Percentiles rank a stretch among this genome's conserved stretches.
phyloP scores from a whole-genome alignment of 92 coral and sea anemone genomes.

The Pocillopora meandrina region DNA sequence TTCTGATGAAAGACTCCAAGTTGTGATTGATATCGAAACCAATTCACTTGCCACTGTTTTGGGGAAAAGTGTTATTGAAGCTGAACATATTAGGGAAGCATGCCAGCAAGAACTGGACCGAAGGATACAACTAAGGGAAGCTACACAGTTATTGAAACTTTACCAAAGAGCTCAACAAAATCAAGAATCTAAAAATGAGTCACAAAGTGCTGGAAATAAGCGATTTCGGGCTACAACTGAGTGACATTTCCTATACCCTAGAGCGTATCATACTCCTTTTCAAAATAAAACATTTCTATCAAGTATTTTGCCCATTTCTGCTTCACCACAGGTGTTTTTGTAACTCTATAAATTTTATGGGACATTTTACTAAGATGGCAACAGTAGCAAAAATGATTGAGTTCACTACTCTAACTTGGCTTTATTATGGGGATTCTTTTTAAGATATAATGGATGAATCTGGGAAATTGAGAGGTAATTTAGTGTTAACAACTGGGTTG shows the following conservation, averaged over 20 bases:
- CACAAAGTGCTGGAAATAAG: neutral
- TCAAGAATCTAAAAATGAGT: conserved; percentile 16
- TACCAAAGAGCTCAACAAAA: conserved; percentile 66
- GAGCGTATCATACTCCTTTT: neutral
- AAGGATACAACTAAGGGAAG: conserved; percentile 73
- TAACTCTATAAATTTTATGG: no score
- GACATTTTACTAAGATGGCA: no score
- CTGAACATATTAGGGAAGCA: conserved; percentile 69
- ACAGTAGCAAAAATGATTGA: no score
- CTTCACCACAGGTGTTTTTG: no score
- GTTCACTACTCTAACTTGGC: no score
- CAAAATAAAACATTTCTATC: neutral
- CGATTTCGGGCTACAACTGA: conserved; percentile 10
- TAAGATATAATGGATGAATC: no score
- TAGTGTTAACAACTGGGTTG: no score
- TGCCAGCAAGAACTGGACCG: conserved; percentile 86
- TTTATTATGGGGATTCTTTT: no score
- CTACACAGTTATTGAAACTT: conserved; percentile 79
- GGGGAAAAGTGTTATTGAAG: conserved; percentile 46
- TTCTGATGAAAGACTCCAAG: conserved; percentile 77
- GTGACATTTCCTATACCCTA: neutral
- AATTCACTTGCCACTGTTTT: conserved; percentile 56
- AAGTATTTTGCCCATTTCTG: neutral
- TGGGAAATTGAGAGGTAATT: no score
- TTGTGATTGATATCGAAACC: conserved; percentile 47